These are phyloP conservation scores for Hemichromis elongatus DNA, from an alignment of 2,113 vertebrate genomes.

Conservation along the genomic window DNA sequence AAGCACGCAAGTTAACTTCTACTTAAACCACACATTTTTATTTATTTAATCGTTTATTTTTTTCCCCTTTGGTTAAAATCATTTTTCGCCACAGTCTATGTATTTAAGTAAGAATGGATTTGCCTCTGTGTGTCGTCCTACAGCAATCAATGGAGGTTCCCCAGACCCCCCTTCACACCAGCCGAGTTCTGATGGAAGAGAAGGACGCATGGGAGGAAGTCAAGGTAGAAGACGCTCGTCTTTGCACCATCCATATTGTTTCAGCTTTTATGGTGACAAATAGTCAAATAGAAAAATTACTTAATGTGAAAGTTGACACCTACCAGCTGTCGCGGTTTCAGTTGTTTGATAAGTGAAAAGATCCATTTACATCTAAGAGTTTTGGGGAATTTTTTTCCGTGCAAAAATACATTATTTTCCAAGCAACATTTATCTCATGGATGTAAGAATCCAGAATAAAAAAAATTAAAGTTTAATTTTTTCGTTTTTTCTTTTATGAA, in stretches of 20 bases:
- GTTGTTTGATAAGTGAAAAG: background rate
- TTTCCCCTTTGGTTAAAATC: background rate
- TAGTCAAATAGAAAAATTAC: background rate
- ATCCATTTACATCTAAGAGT: background rate
- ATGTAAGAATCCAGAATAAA: background rate
- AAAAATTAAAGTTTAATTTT: background rate
- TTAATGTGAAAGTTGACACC: background rate
- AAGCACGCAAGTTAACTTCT: conserved; percentile 11
- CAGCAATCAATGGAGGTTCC: conserved; percentile 96
- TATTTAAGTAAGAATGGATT: background rate
- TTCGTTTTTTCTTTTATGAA: background rate
- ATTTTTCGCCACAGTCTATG: background rate
- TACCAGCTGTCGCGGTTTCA: background rate
- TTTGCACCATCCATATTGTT: background rate
- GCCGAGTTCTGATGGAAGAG: conserved; percentile 93
- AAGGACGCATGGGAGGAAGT: conserved; percentile 96
- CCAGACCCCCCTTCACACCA: conserved; percentile 96
- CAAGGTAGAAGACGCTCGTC: conserved; percentile 78
- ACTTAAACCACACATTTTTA: background rate
- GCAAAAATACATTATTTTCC: background rate
- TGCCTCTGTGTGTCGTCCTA: background rate
- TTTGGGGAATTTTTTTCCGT: background rate
- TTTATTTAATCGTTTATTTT: background rate
- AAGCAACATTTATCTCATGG: background rate
- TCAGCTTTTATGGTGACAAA: background rate